Evolutionary conservation across 2,888 invertebrate species (phyloP), one percentile per base, ranked within the genome.

Genomic region (Latheticus oryzae): DNA sequence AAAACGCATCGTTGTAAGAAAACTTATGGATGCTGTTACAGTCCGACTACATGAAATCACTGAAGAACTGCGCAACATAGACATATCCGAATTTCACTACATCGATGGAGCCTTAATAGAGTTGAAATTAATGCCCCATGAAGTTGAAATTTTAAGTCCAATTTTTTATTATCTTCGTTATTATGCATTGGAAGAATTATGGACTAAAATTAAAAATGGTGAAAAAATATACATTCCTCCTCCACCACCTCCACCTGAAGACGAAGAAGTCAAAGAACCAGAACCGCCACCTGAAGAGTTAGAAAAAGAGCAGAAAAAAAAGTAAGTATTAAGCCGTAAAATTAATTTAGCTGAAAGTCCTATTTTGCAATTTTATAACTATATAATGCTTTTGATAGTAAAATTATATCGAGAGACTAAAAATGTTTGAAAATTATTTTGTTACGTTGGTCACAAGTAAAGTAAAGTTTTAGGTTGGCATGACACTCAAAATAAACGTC

Each of bases 31-130:
- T 58, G 81, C 84, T 0, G 74, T 85, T 0, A 82, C 84, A 1
- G 68, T 70, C 3, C 69, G 87, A 5, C 77, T 87, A 64, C 75
- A 84, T 1, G 87, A 88, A 69, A 72, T 86, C 12, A 86, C 85
- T 69, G 70, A 75, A 19, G 81, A 82, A 32, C 70, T 88, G 9
- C 82, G 83, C 65, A 80, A 83, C 58, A 77, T 85, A 5, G 83
- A 86, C 71, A 77, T 79, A 3, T 83, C 83, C 3, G 85, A 87
- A 70, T 86, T 80, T 67, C 89, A 89, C 42, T 91, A 89, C 77
- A 83, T 89, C 38, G 91, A 92, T 70, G 87, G 89, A 66, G 83
- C 85, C 16, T 73, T 90, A 40, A 82, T 87, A 43, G 86, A 88
- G 76, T 75, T 89, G 73, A 85, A 89, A 59, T 81, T 90, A 62